These are phyloP conservation scores for Rhodinocichla rosea DNA, from an alignment of 2,113 vertebrate genomes.

Conservation along the genomic window DNA sequence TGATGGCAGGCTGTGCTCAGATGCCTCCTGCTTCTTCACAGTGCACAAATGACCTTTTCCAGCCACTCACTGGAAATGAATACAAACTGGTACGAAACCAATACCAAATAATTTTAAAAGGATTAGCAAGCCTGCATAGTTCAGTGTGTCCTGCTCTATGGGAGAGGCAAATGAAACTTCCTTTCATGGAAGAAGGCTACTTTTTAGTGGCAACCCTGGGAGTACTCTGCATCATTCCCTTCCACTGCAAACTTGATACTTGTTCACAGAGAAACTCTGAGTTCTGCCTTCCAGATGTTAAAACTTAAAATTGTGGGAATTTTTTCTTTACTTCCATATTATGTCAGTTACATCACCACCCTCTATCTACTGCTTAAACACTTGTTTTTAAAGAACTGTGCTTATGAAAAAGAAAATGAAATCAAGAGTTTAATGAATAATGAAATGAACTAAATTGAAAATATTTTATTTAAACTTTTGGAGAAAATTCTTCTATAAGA, in stretches of 20 bases:
- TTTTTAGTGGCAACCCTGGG: background rate
- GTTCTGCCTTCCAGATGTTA: background rate
- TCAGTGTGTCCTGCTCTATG: background rate
- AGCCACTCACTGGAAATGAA: background rate
- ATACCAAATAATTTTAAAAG: background rate
- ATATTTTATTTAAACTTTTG: slow-evolving; percentile 22
- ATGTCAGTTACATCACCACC: background rate
- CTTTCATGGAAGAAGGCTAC: background rate
- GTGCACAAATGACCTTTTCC: background rate
- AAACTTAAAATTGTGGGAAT: background rate
- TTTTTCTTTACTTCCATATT: background rate
- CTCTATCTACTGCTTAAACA: background rate
- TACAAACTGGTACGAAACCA: background rate
- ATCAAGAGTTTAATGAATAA: background rate
- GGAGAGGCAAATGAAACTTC: background rate
- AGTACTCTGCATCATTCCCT: background rate
- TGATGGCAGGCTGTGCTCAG: background rate
- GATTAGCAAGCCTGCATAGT: background rate
- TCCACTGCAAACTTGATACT: background rate
- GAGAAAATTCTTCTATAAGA: background rate
- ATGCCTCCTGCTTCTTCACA: background rate
- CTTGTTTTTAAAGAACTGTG: background rate
- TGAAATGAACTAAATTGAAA: background rate
- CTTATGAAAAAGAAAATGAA: background rate
- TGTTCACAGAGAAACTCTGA: background rate